A percentile compares a stretch with the other conserved stretches of the same genome.
Conservation (phyloP, 2,797 vertebrate genomes). For the Lithobates pipiens region DNA sequence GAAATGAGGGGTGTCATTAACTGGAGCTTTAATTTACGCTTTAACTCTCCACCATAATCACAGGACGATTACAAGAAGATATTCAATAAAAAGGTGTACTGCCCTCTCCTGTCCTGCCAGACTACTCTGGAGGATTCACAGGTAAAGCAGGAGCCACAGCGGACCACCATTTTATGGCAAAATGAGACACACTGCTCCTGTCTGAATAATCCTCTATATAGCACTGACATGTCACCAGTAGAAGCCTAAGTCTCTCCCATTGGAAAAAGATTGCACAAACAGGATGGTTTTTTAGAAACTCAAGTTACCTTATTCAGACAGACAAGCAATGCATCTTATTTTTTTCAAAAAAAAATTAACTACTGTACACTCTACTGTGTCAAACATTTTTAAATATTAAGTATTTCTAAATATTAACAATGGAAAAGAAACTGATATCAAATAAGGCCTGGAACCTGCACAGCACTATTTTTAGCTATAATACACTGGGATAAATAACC, state of each 20-base stretch:
- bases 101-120: conserved; percentile 6
- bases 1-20: conserved; percentile 74
- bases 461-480: neutral
- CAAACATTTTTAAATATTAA: neutral
- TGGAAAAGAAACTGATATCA: neutral
- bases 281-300: neutral
- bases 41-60: conserved; percentile 18
- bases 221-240: neutral
- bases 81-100: conserved; percentile 43
- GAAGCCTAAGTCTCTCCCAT: neutral
- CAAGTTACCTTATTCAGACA: conserved; percentile 22
- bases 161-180: conserved; percentile 42
- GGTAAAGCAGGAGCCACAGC: neutral
- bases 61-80: conserved; percentile 10
- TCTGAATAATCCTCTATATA: conserved; percentile 24
- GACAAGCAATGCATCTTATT: conserved; percentile 25
- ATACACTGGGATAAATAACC: too few species aligned
- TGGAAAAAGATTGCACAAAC: too few species aligned
- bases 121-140: neutral
- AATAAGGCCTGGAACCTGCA: neutral
- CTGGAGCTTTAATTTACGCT: conserved; percentile 67
- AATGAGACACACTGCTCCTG: conserved; percentile 25
- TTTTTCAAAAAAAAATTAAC: neutral
- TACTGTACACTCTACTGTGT: too few species aligned
- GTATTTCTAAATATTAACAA: neutral